These are phyloP conservation scores for Caenorhabditis wallacei DNA, from an alignment of 2,888 invertebrate species.

Conservation along the genomic window DNA sequence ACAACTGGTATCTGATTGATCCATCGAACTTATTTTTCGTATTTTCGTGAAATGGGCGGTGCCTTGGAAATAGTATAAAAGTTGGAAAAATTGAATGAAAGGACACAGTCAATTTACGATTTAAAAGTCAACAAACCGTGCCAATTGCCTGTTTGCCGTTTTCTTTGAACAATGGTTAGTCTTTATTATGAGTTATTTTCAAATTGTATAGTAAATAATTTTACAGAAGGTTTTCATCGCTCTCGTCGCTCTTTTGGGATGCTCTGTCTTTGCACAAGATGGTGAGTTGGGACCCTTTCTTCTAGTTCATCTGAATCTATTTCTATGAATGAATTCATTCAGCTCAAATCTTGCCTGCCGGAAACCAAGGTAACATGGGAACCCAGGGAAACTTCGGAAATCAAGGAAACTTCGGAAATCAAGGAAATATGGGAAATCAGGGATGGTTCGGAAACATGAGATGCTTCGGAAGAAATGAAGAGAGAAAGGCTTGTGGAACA, in stretches of 20 bases:
- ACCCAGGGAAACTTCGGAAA: slow-evolving; percentile 6
- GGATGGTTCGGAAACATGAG: slow-evolving; percentile 20
- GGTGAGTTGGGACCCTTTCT: too few relatives aligned
- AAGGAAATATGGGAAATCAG: slow-evolving; percentile 32
- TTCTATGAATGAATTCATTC: neutral
- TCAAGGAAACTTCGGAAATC: slow-evolving; percentile 5
- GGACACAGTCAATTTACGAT: slow-evolving; percentile 28
- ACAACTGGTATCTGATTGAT: slow-evolving; percentile 56
- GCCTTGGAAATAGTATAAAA: slow-evolving; percentile 26
- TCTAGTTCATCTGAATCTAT: too few relatives aligned
- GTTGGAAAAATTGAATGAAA: neutral
- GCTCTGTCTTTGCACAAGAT: slow-evolving; percentile 18
- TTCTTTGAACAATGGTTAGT: slow-evolving; percentile 30
- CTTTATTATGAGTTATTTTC: neutral
- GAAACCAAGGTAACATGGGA: slow-evolving; percentile 9
- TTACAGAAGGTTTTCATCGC: slow-evolving; percentile 30
- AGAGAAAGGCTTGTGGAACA: slow-evolving; percentile 40
- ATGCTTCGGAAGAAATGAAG: slow-evolving; percentile 31
- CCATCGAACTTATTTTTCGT: slow-evolving; percentile 40
- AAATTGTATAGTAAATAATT: neutral
- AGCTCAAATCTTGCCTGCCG: slow-evolving; percentile 29
- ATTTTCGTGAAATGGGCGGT: slow-evolving; percentile 35
- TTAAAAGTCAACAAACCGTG: slow-evolving; percentile 28
- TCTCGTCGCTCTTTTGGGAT: slow-evolving; percentile 15
- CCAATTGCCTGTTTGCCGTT: slow-evolving; percentile 2